phyloP scores from a whole-genome alignment of 2,888 invertebrate species.

The Notocelia uddmanniana region DNA sequence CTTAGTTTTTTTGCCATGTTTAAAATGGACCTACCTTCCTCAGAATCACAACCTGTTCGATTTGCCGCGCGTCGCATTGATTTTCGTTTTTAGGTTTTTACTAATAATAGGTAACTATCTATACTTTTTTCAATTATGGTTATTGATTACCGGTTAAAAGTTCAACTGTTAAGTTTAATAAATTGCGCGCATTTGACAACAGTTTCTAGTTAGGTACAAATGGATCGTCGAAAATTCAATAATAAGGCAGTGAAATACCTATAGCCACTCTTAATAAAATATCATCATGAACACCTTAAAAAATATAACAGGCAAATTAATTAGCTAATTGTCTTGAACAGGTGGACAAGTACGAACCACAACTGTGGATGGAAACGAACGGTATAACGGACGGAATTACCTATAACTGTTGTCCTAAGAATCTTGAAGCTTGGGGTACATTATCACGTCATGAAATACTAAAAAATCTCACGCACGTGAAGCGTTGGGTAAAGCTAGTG shows the following conservation, averaged over 20 bases:
- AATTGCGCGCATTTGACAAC: neutral
- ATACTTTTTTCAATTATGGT: neutral
- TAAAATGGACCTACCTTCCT: slow-evolving; percentile 77
- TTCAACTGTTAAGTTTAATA: neutral
- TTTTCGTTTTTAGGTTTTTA: slow-evolving; percentile 14
- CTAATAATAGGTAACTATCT: neutral
- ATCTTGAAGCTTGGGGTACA: neutral
- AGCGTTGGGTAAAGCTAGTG: neutral
- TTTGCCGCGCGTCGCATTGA: slow-evolving; percentile 22
- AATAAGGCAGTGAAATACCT: neutral
- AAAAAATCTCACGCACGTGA: neutral
- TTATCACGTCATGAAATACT: neutral
- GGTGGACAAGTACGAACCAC: too few relatives aligned
- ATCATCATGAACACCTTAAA: too few relatives aligned
- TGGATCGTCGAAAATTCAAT: neutral
- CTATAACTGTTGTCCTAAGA: too few relatives aligned
- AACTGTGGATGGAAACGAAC: too few relatives aligned
- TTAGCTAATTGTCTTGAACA: too few relatives aligned
- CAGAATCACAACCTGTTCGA: slow-evolving; percentile 80
- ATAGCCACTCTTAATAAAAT: too few relatives aligned
- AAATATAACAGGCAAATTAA: too few relatives aligned
- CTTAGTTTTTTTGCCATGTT: slow-evolving; percentile 79
- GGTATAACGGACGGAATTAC: too few relatives aligned
- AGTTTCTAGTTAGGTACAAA: neutral
- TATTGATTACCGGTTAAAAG: neutral